These are phyloP conservation scores for Drosophila bocqueti DNA, from an alignment of 1,140 invertebrate species.

Conservation along the genomic window DNA sequence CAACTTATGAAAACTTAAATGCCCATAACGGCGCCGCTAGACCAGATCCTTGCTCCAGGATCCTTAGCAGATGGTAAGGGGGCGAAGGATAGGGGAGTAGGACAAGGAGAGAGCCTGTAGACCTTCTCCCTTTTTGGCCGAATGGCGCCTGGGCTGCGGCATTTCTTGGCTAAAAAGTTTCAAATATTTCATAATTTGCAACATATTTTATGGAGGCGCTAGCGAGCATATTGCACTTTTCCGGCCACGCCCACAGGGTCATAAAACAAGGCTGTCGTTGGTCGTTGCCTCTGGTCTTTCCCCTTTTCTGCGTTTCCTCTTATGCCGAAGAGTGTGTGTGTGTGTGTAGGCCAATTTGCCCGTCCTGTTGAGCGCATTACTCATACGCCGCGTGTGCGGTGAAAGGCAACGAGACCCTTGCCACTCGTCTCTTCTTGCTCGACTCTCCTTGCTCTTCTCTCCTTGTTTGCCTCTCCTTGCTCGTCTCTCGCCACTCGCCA, in stretches of 20 bases:
- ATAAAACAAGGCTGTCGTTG: constrained; percentile 24
- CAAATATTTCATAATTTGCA: constrained; percentile 82
- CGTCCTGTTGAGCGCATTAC: constrained; percentile 9
- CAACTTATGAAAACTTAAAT: constrained; percentile 82
- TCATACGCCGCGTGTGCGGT: constrained; percentile 36
- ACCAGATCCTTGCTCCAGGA: constrained; percentile 1
- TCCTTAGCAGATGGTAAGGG: not conserved
- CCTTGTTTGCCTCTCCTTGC: no score
- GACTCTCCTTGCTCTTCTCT: no score
- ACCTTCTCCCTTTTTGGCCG: not conserved
- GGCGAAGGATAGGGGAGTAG: not conserved
- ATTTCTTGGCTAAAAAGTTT: constrained; percentile 67
- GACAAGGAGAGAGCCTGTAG: not conserved
- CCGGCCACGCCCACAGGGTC: constrained; percentile 14
- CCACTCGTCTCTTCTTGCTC: no score
- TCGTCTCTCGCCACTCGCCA: not conserved
- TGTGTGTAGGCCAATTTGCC: constrained; percentile 16
- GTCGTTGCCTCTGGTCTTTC: not conserved
- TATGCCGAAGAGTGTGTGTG: not conserved
- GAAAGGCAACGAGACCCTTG: not conserved
- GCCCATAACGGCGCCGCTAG: constrained; percentile 66
- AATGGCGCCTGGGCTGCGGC: constrained; percentile 38
- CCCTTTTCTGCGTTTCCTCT: not conserved
- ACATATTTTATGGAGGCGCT: constrained; percentile 70
- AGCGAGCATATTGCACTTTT: constrained; percentile 57